phyloP scores from a whole-genome alignment of 2,113 vertebrate species.

The Aldabrachelys gigantea region DNA sequence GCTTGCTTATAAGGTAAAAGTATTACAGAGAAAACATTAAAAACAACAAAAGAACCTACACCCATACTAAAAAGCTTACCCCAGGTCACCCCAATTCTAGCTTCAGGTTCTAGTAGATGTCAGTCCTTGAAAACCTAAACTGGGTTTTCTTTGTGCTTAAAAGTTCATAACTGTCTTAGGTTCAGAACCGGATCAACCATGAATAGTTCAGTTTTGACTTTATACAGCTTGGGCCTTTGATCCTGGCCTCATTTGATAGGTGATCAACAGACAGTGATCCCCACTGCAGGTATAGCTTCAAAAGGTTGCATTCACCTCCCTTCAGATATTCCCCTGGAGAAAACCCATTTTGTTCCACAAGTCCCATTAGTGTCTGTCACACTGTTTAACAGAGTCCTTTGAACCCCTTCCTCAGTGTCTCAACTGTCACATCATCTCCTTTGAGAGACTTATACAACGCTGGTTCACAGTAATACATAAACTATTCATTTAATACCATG shows the following conservation, averaged over 20 bases:
- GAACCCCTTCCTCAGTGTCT: not conserved
- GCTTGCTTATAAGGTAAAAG: not conserved
- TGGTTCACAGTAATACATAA: not conserved
- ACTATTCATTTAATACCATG: not conserved
- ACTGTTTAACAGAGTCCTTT: not conserved
- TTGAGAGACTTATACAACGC: not conserved
- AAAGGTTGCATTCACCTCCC: not conserved
- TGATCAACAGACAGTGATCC: not conserved
- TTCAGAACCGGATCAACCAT: not conserved
- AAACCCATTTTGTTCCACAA: not conserved
- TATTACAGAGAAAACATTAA: not conserved
- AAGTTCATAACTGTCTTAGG: not conserved
- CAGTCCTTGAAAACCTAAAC: not conserved
- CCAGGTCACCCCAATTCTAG: not conserved
- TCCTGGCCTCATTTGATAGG: not conserved
- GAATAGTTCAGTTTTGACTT: not conserved
- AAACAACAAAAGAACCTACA: not conserved
- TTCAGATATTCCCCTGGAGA: not conserved
- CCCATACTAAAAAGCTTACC: not conserved
- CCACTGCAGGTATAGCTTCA: not conserved
- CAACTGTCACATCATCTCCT: not conserved
- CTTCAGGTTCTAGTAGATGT: not conserved
- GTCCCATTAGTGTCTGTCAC: not conserved
- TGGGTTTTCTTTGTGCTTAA: not conserved
- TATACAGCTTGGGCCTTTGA: not conserved